Conservation (phyloP, 2,113 vertebrate species). For the Zosterops lateralis region DNA sequence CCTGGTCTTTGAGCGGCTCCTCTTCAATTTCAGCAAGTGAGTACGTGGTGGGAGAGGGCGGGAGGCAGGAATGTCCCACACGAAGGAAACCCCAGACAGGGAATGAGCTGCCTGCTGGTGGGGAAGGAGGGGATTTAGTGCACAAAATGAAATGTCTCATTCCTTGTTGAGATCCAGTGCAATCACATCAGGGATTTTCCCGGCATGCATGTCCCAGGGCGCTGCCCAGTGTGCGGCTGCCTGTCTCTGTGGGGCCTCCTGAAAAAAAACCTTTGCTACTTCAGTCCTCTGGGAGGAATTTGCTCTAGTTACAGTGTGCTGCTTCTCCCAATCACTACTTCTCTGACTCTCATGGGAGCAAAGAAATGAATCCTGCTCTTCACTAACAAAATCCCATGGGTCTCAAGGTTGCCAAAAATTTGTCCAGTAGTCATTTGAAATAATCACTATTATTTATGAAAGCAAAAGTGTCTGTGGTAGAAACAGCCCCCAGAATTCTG, state of each 20-base stretch:
- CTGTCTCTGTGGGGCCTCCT: background rate
- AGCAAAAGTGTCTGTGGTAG: background rate
- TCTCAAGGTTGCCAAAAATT: background rate
- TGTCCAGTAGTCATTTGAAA: background rate
- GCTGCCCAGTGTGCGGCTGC: background rate
- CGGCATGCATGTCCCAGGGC: background rate
- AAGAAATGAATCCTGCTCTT: background rate
- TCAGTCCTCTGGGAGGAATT: background rate
- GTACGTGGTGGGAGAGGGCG: background rate
- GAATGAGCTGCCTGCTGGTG: background rate
- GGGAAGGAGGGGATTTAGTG: background rate
- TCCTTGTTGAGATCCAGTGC: background rate
- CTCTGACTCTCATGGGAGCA: background rate
- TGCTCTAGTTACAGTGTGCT: background rate
- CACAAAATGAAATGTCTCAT: background rate
- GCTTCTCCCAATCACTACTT: background rate
- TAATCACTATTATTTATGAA: fast-evolving
- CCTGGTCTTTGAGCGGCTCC: conserved; percentile 93
- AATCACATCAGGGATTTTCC: background rate
- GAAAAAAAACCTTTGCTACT: background rate
- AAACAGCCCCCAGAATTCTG: background rate
- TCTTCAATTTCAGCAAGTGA: conserved; percentile 98
- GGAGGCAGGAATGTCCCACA: background rate
- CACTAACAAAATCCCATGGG: background rate
- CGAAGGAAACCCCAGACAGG: background rate